A percentile compares a stretch with the other conserved stretches of the same genome.
Conservation (phyloP, 2,113 vertebrate genomes). For the Aegotheles bennettii region DNA sequence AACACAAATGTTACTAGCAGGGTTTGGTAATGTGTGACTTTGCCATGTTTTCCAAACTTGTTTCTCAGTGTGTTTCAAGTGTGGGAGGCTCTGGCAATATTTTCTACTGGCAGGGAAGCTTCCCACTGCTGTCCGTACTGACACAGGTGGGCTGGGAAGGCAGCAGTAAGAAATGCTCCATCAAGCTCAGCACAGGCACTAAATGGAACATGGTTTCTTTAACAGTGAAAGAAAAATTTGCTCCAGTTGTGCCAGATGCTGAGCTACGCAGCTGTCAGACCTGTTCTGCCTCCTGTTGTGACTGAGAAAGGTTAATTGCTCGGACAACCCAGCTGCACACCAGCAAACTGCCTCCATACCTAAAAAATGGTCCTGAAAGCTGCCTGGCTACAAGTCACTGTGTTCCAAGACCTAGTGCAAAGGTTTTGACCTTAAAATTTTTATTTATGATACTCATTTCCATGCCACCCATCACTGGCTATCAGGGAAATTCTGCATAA, state of each 20-base stretch:
- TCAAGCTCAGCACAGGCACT: not conserved
- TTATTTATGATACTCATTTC: not conserved
- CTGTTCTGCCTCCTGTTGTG: not conserved
- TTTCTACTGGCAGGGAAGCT: not conserved
- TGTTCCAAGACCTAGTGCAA: not conserved
- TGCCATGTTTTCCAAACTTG: not conserved
- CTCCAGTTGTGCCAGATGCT: constrained; percentile 24
- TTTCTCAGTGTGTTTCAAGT: not conserved
- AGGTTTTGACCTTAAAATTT: not conserved
- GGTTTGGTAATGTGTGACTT: not conserved
- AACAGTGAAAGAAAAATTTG: not conserved
- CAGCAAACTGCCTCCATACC: not conserved
- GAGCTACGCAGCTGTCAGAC: not conserved
- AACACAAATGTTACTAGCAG: accelerated
- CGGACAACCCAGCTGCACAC: not conserved
- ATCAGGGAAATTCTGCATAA: not conserved
- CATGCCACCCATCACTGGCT: not conserved
- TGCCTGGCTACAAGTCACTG: not conserved
- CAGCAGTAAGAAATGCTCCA: not conserved
- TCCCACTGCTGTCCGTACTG: accelerated
- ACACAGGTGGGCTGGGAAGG: not conserved
- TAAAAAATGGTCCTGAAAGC: not conserved
- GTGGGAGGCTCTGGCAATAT: not conserved
- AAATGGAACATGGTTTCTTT: not conserved
- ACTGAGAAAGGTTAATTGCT: constrained; percentile 4